These are phyloP conservation scores for Amiota mariae DNA, from an alignment of 2,888 invertebrate species.

Conservation along the genomic window DNA sequence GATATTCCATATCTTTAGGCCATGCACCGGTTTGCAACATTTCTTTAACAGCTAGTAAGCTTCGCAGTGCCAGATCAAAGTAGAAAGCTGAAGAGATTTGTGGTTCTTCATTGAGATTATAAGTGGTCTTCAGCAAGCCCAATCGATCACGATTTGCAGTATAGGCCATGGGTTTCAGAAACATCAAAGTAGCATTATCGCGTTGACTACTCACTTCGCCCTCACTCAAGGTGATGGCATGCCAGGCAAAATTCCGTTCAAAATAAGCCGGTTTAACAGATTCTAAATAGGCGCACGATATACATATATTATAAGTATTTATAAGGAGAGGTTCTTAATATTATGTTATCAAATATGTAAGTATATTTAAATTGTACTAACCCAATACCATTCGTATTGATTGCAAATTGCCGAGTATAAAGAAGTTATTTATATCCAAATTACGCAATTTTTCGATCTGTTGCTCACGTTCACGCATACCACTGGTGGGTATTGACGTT, in stretches of 20 bases:
- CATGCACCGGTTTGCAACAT: conserved; percentile 82
- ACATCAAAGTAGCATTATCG: conserved; percentile 84
- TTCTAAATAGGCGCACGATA: conserved; percentile 54
- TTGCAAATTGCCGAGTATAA: conserved; percentile 83
- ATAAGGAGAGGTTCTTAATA: background rate
- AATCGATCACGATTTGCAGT: conserved; percentile 81
- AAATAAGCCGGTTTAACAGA: conserved; percentile 85
- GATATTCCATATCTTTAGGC: conserved; percentile 82
- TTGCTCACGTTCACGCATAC: conserved; percentile 75
- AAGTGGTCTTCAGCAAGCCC: conserved; percentile 81
- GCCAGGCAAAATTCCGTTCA: conserved; percentile 90
- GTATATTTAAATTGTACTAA: conserved; percentile 60
- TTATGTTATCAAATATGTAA: conserved; percentile 1
- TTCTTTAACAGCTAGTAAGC: conserved; percentile 83
- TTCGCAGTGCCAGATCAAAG: conserved; percentile 86
- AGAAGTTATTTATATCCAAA: conserved; percentile 91
- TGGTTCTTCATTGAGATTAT: conserved; percentile 81
- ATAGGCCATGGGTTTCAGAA: conserved; percentile 82
- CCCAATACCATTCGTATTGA: conserved; percentile 83
- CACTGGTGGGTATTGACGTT: conserved; percentile 78
- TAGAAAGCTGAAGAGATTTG: conserved; percentile 89
- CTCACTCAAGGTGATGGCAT: conserved; percentile 84
- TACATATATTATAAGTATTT: too few relatives aligned
- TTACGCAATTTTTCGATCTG: conserved; percentile 84
- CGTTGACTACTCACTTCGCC: conserved; percentile 84